phyloP scores from a whole-genome alignment of 2,113 vertebrate genomes.

The Siniperca chuatsi region DNA sequence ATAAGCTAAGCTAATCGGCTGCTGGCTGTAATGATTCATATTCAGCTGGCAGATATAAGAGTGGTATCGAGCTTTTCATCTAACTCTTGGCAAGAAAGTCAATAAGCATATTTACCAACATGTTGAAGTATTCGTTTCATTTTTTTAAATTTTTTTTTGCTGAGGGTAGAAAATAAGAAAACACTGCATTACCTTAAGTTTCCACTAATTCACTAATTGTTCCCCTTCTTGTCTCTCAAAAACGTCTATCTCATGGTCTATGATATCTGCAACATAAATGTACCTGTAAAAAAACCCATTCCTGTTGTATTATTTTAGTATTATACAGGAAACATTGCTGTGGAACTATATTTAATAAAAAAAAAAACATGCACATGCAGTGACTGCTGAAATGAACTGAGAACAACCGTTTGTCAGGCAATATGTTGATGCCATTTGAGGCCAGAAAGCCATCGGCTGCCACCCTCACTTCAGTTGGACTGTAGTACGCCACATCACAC shows the following conservation, averaged over 20 bases:
- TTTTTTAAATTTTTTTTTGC: neutral
- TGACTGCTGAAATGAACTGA: neutral
- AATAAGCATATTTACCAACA: neutral
- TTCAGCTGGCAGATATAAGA: neutral
- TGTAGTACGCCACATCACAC: slow-evolving; percentile 90
- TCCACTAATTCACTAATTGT: slow-evolving; percentile 71
- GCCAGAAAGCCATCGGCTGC: slow-evolving; percentile 84
- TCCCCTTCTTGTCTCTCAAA: slow-evolving; percentile 86
- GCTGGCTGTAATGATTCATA: neutral
- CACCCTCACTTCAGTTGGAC: slow-evolving; percentile 88
- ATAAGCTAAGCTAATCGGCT: neutral
- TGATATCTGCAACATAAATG: slow-evolving; percentile 87
- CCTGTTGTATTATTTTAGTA: neutral
- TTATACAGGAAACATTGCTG: slow-evolving; percentile 16
- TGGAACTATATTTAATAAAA: slow-evolving; percentile 19
- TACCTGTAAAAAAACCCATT: slow-evolving; percentile 78
- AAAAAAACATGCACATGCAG: neutral
- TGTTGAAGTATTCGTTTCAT: neutral
- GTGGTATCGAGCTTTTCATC: neutral
- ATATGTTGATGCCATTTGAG: slow-evolving; percentile 91
- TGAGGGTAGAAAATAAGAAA: neutral
- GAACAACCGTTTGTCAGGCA: slow-evolving; percentile 86
- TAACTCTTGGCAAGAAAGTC: neutral
- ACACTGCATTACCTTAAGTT: slow-evolving; percentile 85
- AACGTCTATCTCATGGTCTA: slow-evolving; percentile 82